Base-by-base conservation (phyloP, 2,888 invertebrate genomes). In the Caenorhabditis macrosperma region DNA sequence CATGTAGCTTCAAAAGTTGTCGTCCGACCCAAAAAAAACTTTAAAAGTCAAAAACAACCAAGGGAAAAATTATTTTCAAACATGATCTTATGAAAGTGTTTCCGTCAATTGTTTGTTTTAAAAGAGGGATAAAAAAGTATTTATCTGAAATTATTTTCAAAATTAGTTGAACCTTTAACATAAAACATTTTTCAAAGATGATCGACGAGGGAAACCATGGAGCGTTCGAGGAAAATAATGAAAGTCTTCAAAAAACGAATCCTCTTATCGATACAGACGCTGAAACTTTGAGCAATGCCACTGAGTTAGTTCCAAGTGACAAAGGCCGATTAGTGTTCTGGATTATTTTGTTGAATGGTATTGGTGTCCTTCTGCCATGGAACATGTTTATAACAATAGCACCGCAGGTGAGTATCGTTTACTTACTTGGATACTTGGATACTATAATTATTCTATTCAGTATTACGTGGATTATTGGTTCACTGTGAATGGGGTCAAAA, bases 291-390 rank as follows among this genome's bases (percentile, higher is more conserved):
- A 12, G 3, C 5, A 2, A 12, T 12, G 15, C 15, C 5, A 3
- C 38, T 33, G 69, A 66, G 6, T 1, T 24, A 5, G 59, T 59
- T 1, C 82, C 82, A 28, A 26, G 12, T 9, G 82, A 82, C 24
- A 76, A 77, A 33, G 48, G 63, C n/a, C 26, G 55, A 10, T 17
- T 85, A 1, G 95, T 98, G 50, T 96, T 95, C 91, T 92, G 95
- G 66, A 96, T 96, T 68, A 93, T 98, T 91, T 85, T 97, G 84
- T 92, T 97, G 59, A 97, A 98, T 92, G 99, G 98, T 6, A 93
- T 99, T 82, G 98, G 97, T 38, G 94, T 95, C 0, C 93, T 95
- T 76, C 95, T 96, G 92, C 96, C 98, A 15, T 99, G 98, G 98
- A 99, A 99, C 92, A 97, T 97, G 96, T 97, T 99, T 91, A 97